Percentiles rank a stretch among this genome's conserved stretches.
phyloP scores from a whole-genome alignment of 2,888 invertebrate genomes.

The Drosophila recens region DNA sequence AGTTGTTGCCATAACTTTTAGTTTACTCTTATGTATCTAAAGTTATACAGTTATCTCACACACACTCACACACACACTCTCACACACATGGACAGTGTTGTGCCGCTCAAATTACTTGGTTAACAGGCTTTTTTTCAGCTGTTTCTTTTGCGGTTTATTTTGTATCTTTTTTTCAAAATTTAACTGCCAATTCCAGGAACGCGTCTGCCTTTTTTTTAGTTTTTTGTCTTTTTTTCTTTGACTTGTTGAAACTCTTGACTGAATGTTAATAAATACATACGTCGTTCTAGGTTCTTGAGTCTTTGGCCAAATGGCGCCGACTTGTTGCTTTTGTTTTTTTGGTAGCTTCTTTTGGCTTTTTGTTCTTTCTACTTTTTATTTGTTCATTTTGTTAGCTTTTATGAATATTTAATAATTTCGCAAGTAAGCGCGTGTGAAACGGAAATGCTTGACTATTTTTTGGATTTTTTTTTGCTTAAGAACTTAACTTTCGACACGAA shows the following conservation, averaged over 20 bases:
- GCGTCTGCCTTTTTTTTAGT: conserved; percentile 22
- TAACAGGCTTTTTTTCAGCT: conserved; percentile 50
- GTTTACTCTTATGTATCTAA: conserved; percentile 25
- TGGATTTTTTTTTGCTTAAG: conserved; percentile 12
- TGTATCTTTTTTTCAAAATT: conserved; percentile 65
- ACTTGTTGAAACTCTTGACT: conserved; percentile 42
- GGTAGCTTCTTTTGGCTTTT: conserved; percentile 12
- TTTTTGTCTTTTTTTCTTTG: conserved; percentile 12
- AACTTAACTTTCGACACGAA: conserved; percentile 49
- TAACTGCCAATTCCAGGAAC: conserved; percentile 79
- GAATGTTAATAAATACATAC: conserved; percentile 71
- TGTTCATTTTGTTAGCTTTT: conserved; percentile 40
- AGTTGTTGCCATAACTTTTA: conserved; percentile 34
- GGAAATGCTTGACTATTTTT: conserved; percentile 54
- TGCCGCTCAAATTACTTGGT: conserved; percentile 42
- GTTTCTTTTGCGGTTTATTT: conserved; percentile 43
- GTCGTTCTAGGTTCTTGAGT: conserved; percentile 31
- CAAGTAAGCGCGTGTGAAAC: conserved; percentile 53
- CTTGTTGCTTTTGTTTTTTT: conserved; percentile 74
- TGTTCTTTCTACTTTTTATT: conserved; percentile 9
- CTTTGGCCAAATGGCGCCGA: conserved; percentile 61
- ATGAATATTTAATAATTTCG: conserved; percentile 71
- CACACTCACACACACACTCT: conserved; percentile 24
- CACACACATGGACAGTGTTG: conserved; percentile 9
- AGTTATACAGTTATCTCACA: conserved; percentile 65